Evolutionary conservation across 2,888 invertebrate species (phyloP).

Genomic region (Silvanus unidentatus): DNA sequence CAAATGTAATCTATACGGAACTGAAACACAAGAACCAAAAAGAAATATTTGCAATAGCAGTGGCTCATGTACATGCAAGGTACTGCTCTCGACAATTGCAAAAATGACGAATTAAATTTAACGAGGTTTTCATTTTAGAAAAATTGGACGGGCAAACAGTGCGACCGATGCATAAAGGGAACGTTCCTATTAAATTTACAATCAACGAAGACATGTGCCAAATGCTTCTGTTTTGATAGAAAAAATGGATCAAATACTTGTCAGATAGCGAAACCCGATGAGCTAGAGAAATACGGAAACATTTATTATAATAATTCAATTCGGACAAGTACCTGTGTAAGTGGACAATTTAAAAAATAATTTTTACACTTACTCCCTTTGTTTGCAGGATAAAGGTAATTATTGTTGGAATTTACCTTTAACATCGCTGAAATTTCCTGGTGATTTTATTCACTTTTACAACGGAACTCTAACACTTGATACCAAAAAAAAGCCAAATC

Average conservation of each 20-base stretch:
- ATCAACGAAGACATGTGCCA: slow-evolving; percentile 83
- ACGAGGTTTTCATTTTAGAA: slow-evolving; percentile 57
- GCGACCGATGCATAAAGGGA: slow-evolving; percentile 74
- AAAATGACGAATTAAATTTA: no score
- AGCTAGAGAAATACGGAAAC: neutral
- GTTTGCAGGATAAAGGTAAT: no score
- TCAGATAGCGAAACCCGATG: neutral
- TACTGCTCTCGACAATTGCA: no score
- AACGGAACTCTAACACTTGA: slow-evolving; percentile 81
- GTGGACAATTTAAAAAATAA: neutral
- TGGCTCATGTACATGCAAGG: no score
- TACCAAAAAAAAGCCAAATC: slow-evolving; percentile 40
- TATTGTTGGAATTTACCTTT: slow-evolving; percentile 75
- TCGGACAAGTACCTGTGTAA: no score
- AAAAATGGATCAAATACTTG: no score
- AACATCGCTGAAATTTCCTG: slow-evolving; percentile 71
- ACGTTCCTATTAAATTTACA: slow-evolving; percentile 77
- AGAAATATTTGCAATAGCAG: no score
- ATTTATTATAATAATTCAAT: neutral
- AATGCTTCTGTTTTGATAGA: slow-evolving; percentile 94
- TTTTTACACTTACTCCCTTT: neutral
- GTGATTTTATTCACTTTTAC: slow-evolving; percentile 85
- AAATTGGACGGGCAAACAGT: slow-evolving; percentile 77
- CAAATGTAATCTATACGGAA: slow-evolving; percentile 73
- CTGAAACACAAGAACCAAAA: no score